Base-by-base conservation (phyloP, 2,888 invertebrate genomes). In the Agrotis clavis region DNA sequence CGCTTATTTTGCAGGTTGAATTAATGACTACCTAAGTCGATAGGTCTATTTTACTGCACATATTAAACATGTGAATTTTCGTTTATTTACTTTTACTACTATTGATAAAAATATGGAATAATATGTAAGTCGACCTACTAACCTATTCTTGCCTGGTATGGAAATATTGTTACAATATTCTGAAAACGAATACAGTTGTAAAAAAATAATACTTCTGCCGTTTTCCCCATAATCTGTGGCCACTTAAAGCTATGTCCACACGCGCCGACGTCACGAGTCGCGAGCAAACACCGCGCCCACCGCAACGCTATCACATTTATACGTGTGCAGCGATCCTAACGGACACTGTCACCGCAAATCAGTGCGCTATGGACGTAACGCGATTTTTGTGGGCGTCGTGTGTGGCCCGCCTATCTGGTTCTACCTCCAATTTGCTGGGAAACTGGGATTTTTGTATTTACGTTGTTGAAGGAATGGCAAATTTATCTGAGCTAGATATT, bases 311-410 rank as follows among this genome's bases (percentile, higher is more conserved):
- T 81, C 79, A 81, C 78, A 82, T 83, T 79, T 79, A 74, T 81
- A 72, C 78, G 80, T 75, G 86, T 84, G 78, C 82, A 84, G 65
- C 82, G 81, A 85, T 64, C 82, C 84, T 85, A 85, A 86, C 82
- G 71, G 74, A 62, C 76, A 79, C 71, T 82, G 86, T 84, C 84
- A 86, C 85, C 84, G 85, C 85, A 86, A 86, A 86, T 86, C 85
- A 86, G 81, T 64, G 74, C 64, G 62, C 71, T 82, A 73, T 77
- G 78, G 74, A 72, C 30, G 69, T 68, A 65, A 71, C 75, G 56
- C 60, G 71, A 70, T 77, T 81, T 85, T 84, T 77, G 73, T 59
- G 83, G 74, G 57, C 62, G 11, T 57, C 59, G 75, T 57, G 72
- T 81, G 84, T 62, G 48, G 53, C 30, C 50, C 50, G 21, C 59